phyloP scores from a whole-genome alignment of 2,797 vertebrate species.

The Notoglanidium macrostoma region DNA sequence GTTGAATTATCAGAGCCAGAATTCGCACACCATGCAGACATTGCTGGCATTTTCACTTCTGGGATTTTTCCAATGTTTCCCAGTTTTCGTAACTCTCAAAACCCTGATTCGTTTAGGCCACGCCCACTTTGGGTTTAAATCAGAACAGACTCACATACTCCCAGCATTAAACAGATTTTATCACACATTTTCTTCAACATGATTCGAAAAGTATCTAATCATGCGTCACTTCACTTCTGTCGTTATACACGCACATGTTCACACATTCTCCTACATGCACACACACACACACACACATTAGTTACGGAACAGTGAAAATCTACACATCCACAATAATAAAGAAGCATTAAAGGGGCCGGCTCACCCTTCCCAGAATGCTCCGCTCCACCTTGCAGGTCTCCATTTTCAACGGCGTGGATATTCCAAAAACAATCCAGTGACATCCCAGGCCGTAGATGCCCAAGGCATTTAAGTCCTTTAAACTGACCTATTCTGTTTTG shows the following conservation, averaged over 20 bases:
- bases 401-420: too few species aligned
- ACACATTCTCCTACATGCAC: conserved; percentile 3
- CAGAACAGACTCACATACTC: not conserved
- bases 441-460: too few species aligned
- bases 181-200: not conserved
- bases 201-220: not conserved
- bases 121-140: not conserved
- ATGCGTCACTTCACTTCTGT: not conserved
- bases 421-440: too few species aligned
- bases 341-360: not conserved
- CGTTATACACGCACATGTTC: not conserved
- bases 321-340: conserved; percentile 2
- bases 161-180: not conserved
- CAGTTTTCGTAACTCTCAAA: not conserved
- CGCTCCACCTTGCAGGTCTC: too few species aligned
- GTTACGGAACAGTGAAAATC: too few species aligned
- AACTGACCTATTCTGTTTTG: too few species aligned
- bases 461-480: too few species aligned
- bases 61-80: not conserved
- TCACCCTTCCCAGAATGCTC: too few species aligned
- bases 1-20: not conserved
- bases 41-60: not conserved
- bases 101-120: not conserved
- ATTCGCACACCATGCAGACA: not conserved
- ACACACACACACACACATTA: conserved; percentile 12